Conservation (phyloP, 2,113 vertebrate genomes). For the Corythoichthys intestinalis region DNA sequence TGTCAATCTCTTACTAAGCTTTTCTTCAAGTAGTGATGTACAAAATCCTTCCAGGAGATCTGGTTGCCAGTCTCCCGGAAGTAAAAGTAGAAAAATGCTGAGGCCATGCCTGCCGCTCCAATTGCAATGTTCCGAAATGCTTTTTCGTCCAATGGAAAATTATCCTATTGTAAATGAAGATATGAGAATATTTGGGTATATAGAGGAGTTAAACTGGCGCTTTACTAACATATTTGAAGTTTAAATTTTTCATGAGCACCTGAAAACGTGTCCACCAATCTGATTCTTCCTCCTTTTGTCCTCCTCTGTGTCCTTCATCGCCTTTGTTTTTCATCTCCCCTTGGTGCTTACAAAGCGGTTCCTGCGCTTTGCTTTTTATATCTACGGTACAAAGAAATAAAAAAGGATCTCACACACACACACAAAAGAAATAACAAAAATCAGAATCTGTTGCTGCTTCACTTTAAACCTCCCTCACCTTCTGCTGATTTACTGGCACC, state of each 20-base stretch:
- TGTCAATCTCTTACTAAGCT: slow-evolving; percentile 67
- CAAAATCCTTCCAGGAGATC: slow-evolving; percentile 78
- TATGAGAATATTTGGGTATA: not conserved
- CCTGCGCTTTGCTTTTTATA: slow-evolving; percentile 42
- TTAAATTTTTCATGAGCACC: slow-evolving; percentile 27
- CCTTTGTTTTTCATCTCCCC: slow-evolving; percentile 11
- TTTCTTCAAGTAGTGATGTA: slow-evolving; percentile 67
- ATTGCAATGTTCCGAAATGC: slow-evolving; percentile 51
- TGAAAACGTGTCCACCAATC: slow-evolving; percentile 65
- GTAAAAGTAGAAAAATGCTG: slow-evolving; percentile 68
- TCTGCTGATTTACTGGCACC: slow-evolving; percentile 33
- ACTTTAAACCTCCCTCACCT: slow-evolving; percentile 37
- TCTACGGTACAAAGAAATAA: slow-evolving; percentile 33
- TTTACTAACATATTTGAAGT: not conserved
- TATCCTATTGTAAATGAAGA: slow-evolving; percentile 51
- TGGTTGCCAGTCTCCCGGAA: slow-evolving; percentile 69
- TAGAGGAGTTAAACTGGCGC: not conserved
- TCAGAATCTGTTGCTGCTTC: not conserved
- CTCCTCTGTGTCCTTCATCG: slow-evolving; percentile 23
- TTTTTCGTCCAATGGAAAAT: slow-evolving; percentile 68
- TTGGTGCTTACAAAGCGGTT: slow-evolving; percentile 18
- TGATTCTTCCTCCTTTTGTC: slow-evolving; percentile 34
- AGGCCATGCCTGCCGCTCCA: slow-evolving; percentile 56
- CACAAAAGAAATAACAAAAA: not conserved
- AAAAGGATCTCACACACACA: not conserved